Conservation (phyloP, 1,140 invertebrate species). For the Agrypnia vestita region DNA sequence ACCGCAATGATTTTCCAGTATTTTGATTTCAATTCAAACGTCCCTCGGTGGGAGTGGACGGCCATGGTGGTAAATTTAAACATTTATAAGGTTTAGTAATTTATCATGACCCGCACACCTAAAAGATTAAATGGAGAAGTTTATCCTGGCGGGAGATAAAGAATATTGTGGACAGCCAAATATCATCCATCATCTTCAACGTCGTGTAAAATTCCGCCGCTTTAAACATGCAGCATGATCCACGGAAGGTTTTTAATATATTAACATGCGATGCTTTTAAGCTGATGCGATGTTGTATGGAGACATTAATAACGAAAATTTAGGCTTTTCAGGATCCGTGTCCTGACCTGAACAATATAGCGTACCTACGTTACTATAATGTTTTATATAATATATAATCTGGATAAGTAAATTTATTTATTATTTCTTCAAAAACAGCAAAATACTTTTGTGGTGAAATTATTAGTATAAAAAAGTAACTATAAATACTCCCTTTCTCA, state of each 20-base stretch:
- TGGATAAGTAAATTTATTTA: no score
- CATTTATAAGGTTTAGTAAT: conserved; percentile 7
- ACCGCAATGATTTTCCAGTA: background rate
- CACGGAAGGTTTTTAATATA: conserved; percentile 6
- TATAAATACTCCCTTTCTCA: no score
- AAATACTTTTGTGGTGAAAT: no score
- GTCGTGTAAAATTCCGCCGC: conserved; percentile 9
- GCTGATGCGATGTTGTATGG: no score
- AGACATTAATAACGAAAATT: no score
- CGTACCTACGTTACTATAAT: no score
- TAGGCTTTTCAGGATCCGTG: no score
- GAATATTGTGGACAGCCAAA: conserved; percentile 53
- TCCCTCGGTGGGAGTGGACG: background rate
- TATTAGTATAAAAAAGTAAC: no score
- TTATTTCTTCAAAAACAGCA: no score
- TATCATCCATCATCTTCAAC: conserved; percentile 56
- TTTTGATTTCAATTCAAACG: conserved; percentile 24
- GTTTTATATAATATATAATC: no score
- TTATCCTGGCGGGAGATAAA: conserved; percentile 44
- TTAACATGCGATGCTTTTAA: background rate
- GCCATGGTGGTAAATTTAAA: conserved; percentile 12
- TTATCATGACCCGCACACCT: conserved; percentile 31
- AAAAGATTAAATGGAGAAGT: conserved; percentile 35
- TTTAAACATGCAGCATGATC: background rate
- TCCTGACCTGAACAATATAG: no score